Evolutionary conservation across 2,888 invertebrate genomes (phyloP), one percentile per base, ranked within the genome.

Genomic region (Tubulanus polymorphus): DNA sequence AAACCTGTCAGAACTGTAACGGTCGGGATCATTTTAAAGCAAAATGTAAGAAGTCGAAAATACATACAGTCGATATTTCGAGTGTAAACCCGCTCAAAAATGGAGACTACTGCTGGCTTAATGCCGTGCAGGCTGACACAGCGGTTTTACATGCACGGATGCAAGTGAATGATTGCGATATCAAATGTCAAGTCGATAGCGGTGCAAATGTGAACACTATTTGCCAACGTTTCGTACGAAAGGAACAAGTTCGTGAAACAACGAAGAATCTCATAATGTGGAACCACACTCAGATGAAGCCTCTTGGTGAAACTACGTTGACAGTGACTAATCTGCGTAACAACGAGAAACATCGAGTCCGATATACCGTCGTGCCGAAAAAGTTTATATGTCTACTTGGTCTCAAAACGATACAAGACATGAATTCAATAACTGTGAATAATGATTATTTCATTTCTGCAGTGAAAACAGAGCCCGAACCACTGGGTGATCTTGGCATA

Each of bases 151-250:
- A 18, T 15, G 41, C 41, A 41, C 18, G 3, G 3, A 41, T 41
- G 41, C 18, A 41, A 41, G 2, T 8, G 10, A 53, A 53, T 37
- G 41, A 29, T 2, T 23, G 26, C 37, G 46, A 49, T n/a, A 18
- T 56, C 2, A 12, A 35, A 20, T 45, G 48, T 15, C 53, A 49
- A 37, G 3, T 53, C 27, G 53, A 56, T 29, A 53, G 37, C 46
- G 53, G 49, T 30, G 48, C 53, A 30, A 50, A 53, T 30, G 53
- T 53, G 23, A 56, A 52, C 48, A 49, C 50, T n/a, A 54, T 57
- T 20, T 57, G 54, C 29, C 30, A 35, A 26, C 30, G 10, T 30
- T 51, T 27, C 27, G 53, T 53, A 46, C 48, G 49, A 30, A 18
- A 23, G 6, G 15, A 25, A 3, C 53, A 56, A 30, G 20, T 32